Conservation (phyloP, 2,113 vertebrate species). For the Paramisgurnus dabryanus region DNA sequence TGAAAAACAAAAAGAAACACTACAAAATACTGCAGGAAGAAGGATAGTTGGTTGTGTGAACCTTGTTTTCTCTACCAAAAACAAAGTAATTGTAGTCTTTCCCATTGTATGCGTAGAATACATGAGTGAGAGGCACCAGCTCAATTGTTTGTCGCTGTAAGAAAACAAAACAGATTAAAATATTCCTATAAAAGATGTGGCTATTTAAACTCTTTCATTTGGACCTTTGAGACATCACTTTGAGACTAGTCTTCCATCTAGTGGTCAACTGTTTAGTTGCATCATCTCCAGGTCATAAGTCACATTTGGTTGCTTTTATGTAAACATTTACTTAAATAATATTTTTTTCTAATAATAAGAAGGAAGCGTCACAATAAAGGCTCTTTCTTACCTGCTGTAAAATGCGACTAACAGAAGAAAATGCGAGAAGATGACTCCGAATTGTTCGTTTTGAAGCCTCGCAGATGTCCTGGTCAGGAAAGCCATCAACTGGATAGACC, state of each 20-base stretch:
- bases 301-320: neutral
- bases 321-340: too few relatives aligned
- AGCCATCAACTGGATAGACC: conserved; percentile 78
- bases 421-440: conserved; percentile 60
- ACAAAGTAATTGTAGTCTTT: conserved; percentile 75
- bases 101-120: conserved; percentile 71
- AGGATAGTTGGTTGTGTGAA: conserved; percentile 72
- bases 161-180: conserved; percentile 31
- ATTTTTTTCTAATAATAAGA: too few relatives aligned
- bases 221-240: too few relatives aligned
- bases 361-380: neutral
- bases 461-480: conserved; percentile 75
- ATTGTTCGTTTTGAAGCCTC: conserved; percentile 64
- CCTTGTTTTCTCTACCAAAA: conserved; percentile 78
- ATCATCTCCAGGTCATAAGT: neutral
- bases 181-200: too few relatives aligned
- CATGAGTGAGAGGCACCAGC: conserved; percentile 83
- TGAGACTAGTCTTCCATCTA: neutral
- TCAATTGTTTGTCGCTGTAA: conserved; percentile 82
- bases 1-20: neutral
- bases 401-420: conserved; percentile 57
- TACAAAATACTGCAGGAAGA: conserved; percentile 66
- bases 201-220: too few relatives aligned
- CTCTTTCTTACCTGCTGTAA: conserved; percentile 66
- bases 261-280: neutral